Base-by-base conservation (phyloP, 2,888 invertebrate species). In the Chaetogeoica ovagalla region DNA sequence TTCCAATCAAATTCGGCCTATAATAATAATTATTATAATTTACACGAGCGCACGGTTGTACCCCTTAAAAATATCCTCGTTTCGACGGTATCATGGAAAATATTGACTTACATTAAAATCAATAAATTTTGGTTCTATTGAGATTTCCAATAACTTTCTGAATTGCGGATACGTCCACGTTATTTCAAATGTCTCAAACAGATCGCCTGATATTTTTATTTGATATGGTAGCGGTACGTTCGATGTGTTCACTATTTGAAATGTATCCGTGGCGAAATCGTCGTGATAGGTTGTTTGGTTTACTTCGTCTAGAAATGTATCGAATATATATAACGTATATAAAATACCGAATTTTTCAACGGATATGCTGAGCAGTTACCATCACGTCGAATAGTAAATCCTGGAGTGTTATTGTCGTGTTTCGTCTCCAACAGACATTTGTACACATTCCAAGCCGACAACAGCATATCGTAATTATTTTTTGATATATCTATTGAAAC, bases 81-180 rank as follows among this genome's bases (percentile, higher is more conserved):
- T 30, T 1, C 30, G 30, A 30, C 30, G 30, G 30, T 43, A 43
- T 43, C 43, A 9, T 43, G 43, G 30, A 15, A 30, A 1, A 62
- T 0, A 30, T 17, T 62, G 4, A 30, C 19, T 11, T 15, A 11
- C 19, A 39, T 21, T 9, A 30, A 43, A 17, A 43, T 43, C 8
- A 43, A 65, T 65, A n/a, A 65, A n/a, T 43, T 65, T 21, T 13
- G 43, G 43, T 43, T 65, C n/a, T n/a, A 65, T 43, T 65, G n/a
- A 4, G 43, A 65, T n/a, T 13, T 11, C 13, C 2, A n/a, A 43
- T 11, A 65, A 43, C 19, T 9, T 65, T 43, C 65, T 39, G n/a
- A 43, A 21, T 43, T 65, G 43, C 11, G 65, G 65, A 43, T 65
- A 65, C 11, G 65, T 43, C 65, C 65, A 65, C 21, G 43, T 65